Base-by-base conservation (phyloP, 2,797 vertebrate species). In the Lepidocolaptes lacrymiger region DNA sequence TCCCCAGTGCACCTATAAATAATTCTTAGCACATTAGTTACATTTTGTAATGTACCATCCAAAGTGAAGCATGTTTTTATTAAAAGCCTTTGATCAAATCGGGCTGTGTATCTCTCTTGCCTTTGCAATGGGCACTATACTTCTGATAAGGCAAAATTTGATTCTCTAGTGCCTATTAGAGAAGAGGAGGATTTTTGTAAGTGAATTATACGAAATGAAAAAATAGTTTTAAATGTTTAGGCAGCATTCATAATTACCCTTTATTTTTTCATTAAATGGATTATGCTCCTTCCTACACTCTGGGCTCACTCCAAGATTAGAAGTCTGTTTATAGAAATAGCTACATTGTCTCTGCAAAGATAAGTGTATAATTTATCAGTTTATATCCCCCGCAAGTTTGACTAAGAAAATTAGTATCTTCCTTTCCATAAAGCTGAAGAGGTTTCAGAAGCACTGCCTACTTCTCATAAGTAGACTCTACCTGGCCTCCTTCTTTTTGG, bases 1-100 rank as follows among this genome's bases (percentile, higher is more conserved):
- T 88, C 74, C 93, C 30, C 64, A 61, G 36, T 68, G 49, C 74
- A 28, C 80, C 59, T 64, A 90, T 96, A 93, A 95, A 91, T 94
- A 95, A 93, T 94, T 85, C 78, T 30, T 83, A 83, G 39, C 27
- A 30, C 69, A 66, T 46, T 66, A 66, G 63, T 66, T 86, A 74
- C 61, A 61, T 86, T 88, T 87, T 92, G 37, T 80, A 90, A 94
- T 71, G 22, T 64, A 85, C 72, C 37, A 92, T 73, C 90, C 52
- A 51, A 92, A 95, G 54, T 34, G 72, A 94, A 94, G 27, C 4
- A 2, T 28, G 34, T 73, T 93, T 92, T 94, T 86, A 44, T 81
- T 85, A 59, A 91, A 88, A 95, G 58, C 49, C 71, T 88, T 63
- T 92, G 59, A 84, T 88, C 51, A 95, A 75, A 87, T 63, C 43